These are phyloP conservation scores for Orthosia gracilis DNA, from an alignment of 2,888 invertebrate species.

Conservation along the genomic window DNA sequence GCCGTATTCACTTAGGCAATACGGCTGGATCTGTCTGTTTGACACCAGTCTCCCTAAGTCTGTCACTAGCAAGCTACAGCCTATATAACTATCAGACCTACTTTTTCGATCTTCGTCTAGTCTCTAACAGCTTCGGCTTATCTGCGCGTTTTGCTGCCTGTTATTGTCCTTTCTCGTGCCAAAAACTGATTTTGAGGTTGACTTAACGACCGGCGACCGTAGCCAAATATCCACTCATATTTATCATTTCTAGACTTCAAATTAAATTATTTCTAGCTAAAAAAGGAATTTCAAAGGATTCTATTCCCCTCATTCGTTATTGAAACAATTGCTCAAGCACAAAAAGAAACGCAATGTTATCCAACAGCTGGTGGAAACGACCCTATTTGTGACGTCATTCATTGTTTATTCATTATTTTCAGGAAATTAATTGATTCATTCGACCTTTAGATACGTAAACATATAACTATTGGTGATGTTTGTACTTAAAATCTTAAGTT, in stretches of 20 bases:
- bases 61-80: too few relatives aligned
- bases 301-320: constrained; percentile 15
- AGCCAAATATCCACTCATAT: background rate
- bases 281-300: constrained; percentile 25
- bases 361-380: constrained; percentile 35
- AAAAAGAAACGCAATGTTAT: constrained; percentile 54
- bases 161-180: background rate
- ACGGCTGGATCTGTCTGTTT: too few relatives aligned
- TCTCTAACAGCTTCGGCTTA: background rate
- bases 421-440: constrained; percentile 57
- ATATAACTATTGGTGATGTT: background rate
- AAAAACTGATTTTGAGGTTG: background rate
- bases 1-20: too few relatives aligned
- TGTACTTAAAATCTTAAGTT: background rate
- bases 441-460: constrained; percentile 11
- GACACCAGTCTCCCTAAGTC: too few relatives aligned
- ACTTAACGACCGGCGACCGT: background rate
- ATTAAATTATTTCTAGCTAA: background rate
- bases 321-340: constrained; percentile 44
- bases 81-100: too few relatives aligned
- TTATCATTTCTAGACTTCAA: background rate
- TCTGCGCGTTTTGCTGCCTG: background rate
- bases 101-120: too few relatives aligned
- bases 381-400: constrained; percentile 50
- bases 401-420: constrained; percentile 56